A percentile compares a stretch with the other conserved stretches of the same genome.
Conservation (phyloP, 2,888 invertebrate species). For the Cordylochernes scorpioides region DNA sequence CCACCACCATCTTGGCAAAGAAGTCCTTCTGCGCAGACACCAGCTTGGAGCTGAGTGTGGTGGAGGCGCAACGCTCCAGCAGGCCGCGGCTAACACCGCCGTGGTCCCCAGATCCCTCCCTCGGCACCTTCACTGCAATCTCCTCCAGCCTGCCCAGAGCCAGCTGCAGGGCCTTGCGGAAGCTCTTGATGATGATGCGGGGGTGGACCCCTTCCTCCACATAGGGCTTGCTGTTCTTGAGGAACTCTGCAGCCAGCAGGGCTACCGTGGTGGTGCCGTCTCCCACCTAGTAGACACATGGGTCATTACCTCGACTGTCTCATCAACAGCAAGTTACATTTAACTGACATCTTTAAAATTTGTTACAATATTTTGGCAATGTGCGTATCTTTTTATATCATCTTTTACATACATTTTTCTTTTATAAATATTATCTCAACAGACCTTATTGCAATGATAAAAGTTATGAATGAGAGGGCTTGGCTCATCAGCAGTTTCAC, state of each 20-base stretch:
- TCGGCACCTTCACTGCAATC: constrained; percentile 36
- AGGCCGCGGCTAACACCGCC: constrained; percentile 15
- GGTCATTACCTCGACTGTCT: no score
- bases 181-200: constrained; percentile 62
- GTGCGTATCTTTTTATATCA: no score
- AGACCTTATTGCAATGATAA: no score
- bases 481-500: no score
- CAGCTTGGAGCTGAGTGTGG: constrained; percentile 86
- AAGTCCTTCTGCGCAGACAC: constrained; percentile 83
- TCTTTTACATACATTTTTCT: no score
- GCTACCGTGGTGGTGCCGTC: constrained; percentile 98
- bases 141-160: constrained; percentile 52
- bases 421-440: no score
- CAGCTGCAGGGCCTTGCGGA: constrained; percentile 52
- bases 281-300: constrained; percentile 49
- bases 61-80: constrained; percentile 57
- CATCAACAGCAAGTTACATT: no score
- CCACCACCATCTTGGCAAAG: constrained; percentile 90
- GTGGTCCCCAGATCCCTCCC: constrained; percentile 16
- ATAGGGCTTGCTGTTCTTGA: constrained; percentile 77
- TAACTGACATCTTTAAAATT: no score
- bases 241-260: constrained; percentile 70
- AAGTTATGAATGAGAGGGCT: no score
- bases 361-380: no score
- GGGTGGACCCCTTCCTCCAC: constrained; percentile 93